Percentiles rank a stretch among this genome's conserved stretches.
These are phyloP conservation scores for Myripristis murdjan DNA, from an alignment of 2,797 vertebrate genomes.

Conservation along the genomic window DNA sequence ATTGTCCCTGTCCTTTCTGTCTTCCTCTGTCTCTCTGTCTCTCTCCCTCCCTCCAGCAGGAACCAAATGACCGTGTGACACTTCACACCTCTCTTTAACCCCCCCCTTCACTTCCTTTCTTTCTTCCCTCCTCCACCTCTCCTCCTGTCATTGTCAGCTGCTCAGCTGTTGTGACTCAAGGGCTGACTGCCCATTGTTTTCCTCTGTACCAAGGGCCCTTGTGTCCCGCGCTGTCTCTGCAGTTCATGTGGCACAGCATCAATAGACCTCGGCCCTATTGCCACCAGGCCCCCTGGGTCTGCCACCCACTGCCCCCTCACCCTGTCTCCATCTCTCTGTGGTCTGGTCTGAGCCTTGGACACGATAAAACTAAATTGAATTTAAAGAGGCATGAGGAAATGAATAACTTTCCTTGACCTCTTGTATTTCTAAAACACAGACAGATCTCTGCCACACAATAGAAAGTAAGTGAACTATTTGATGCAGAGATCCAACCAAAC, in stretches of 20 bases:
- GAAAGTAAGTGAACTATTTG: too few relatives aligned
- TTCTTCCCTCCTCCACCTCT: slow-evolving; percentile 1
- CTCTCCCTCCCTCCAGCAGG: not conserved
- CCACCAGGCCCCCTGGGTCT: slow-evolving; percentile 25
- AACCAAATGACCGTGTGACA: slow-evolving; percentile 22
- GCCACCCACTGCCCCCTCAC: not conserved
- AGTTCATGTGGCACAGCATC: slow-evolving; percentile 57
- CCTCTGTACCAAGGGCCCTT: slow-evolving; percentile 73
- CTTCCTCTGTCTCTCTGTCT: slow-evolving; percentile 16
- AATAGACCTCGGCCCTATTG: slow-evolving; percentile 51
- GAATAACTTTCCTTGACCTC: too few relatives aligned
- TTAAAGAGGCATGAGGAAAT: too few relatives aligned
- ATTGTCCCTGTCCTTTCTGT: slow-evolving; percentile 27
- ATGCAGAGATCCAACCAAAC: too few relatives aligned
- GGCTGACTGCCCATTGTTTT: slow-evolving; percentile 63
- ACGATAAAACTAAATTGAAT: too few relatives aligned
- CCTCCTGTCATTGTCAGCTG: slow-evolving; percentile 55
- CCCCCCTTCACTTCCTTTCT: not conserved
- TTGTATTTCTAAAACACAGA: too few relatives aligned
- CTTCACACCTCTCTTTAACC: slow-evolving; percentile 25
- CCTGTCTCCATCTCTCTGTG: not conserved
- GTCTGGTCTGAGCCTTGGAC: too few relatives aligned
- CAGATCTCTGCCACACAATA: too few relatives aligned
- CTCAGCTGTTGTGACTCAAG: slow-evolving; percentile 41
- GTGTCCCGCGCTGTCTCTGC: slow-evolving; percentile 55